Percentiles rank a stretch among this genome's conserved stretches.
Evolutionary conservation across 2,113 vertebrate species (phyloP).

Genomic region (Plecturocebus donacophilus): DNA sequence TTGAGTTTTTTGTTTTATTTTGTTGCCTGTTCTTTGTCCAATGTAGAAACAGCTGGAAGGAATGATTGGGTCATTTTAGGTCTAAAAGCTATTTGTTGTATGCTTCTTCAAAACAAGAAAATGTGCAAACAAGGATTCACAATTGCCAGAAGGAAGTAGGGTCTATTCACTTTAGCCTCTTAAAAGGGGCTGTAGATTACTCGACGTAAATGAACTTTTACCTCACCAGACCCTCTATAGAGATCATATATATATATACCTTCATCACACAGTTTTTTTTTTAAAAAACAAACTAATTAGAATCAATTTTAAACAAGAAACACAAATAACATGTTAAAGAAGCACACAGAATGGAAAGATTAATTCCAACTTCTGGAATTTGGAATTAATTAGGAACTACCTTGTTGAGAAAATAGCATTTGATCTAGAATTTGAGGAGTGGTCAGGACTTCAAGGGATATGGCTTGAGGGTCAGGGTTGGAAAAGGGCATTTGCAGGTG

Average conservation of each 20-base stretch:
- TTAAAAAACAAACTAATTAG: neutral
- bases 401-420: neutral
- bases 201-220: neutral
- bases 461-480: neutral
- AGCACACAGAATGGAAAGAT: neutral
- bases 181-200: neutral
- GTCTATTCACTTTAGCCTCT: neutral
- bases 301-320: slow-evolving; percentile 15
- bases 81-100: slow-evolving; percentile 17
- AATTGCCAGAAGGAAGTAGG: neutral
- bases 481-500: neutral
- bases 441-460: neutral
- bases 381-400: neutral
- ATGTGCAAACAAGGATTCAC: neutral
- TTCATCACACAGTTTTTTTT: neutral
- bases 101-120: slow-evolving; percentile 15
- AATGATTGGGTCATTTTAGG: neutral
- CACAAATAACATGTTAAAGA: slow-evolving; percentile 3
- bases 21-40: neutral
- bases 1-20: neutral
- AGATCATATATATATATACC: neutral
- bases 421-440: neutral
- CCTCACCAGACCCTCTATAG: neutral
- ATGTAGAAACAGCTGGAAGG: neutral
- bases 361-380: neutral